Percentiles rank a stretch among this genome's conserved stretches.
Conservation (phyloP, 2,113 vertebrate species). For the Neogale vison region DNA sequence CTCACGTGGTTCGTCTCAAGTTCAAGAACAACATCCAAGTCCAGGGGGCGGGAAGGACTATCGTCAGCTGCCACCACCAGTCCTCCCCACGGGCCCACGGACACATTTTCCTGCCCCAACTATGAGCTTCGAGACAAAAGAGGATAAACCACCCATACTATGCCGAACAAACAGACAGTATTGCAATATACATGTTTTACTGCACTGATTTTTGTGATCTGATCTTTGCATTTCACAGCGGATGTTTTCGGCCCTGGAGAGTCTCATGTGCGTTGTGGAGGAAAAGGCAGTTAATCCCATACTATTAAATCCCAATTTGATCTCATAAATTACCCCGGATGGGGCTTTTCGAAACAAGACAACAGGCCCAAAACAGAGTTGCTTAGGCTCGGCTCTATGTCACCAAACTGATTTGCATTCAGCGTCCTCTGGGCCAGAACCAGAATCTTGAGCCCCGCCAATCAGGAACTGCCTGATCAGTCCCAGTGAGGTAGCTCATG, state of each 20-base stretch:
- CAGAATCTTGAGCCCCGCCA: neutral
- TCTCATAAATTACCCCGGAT: neutral
- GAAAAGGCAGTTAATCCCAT: neutral
- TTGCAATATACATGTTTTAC: neutral
- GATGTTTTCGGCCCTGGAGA: neutral
- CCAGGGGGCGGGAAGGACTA: rapidly evolving
- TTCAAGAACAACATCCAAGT: neutral
- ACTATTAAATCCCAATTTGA: no score
- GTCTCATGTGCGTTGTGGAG: neutral
- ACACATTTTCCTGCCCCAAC: neutral
- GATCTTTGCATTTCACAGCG: neutral
- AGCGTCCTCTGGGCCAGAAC: neutral
- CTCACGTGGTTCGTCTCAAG: neutral
- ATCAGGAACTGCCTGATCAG: neutral
- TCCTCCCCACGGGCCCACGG: neutral
- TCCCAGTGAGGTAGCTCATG: neutral
- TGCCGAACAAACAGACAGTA: neutral
- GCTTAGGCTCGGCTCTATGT: neutral
- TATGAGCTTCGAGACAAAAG: neutral
- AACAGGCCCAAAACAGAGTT: neutral
- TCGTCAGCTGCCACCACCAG: neutral
- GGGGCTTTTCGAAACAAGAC: neutral
- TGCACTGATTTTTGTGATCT: neutral
- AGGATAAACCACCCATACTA: neutral
- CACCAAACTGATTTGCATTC: neutral